Conservation (phyloP, 2,797 vertebrate genomes). For the Danio jaintianensis region DNA sequence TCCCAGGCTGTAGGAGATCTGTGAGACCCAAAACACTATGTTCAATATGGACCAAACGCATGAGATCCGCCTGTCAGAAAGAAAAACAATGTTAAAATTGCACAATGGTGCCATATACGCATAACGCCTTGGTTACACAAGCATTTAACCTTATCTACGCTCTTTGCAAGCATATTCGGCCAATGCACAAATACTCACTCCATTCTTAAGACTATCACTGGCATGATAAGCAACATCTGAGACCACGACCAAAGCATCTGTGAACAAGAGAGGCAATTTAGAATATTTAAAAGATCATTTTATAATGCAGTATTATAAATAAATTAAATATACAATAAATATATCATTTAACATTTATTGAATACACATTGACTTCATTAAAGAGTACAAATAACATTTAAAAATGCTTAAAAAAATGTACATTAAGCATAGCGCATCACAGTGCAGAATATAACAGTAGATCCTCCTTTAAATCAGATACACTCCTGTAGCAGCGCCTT, state of each 20-base stretch:
- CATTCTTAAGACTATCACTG: slow-evolving; percentile 89
- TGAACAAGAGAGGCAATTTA: background rate
- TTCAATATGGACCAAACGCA: slow-evolving; percentile 94
- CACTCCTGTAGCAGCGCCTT: background rate
- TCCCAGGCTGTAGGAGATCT: slow-evolving; percentile 89
- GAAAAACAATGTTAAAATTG: background rate
- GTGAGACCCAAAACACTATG: slow-evolving; percentile 90
- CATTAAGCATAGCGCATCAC: background rate
- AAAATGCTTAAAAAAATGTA: background rate
- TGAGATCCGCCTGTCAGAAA: slow-evolving; percentile 86
- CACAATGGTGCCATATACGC: background rate
- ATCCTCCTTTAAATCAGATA: slow-evolving; percentile 12
- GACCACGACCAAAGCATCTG: slow-evolving; percentile 87
- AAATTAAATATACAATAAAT: too few relatives aligned
- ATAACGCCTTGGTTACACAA: background rate
- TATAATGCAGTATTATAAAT: too few relatives aligned
- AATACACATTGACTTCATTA: background rate
- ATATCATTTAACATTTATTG: background rate
- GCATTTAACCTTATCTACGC: background rate
- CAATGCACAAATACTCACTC: slow-evolving; percentile 83
- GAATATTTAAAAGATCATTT: too few relatives aligned
- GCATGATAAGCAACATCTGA: slow-evolving; percentile 89
- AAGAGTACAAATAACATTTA: background rate
- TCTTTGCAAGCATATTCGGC: background rate
- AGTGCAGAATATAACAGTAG: background rate